Evolutionary conservation across 2,888 invertebrate species (phyloP), one percentile per base, ranked within the genome.

Genomic region (Belgica antarctica): DNA sequence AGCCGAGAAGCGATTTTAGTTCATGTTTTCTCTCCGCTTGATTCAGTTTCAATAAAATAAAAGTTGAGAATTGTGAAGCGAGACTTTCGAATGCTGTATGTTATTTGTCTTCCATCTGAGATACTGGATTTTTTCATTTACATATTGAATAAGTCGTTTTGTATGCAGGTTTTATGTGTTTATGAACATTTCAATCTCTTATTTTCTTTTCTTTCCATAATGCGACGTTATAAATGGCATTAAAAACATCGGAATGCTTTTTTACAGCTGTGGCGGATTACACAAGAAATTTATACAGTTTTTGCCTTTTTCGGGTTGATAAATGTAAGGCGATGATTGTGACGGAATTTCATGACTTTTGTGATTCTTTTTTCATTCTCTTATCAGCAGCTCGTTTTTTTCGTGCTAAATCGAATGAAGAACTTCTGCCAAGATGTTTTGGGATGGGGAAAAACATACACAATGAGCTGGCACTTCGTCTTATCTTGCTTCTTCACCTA

Each of bases 181-280:
- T 59, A 59, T 59, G 27, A 59, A 59, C 59, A 59, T 59, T 27
- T 59, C 59, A 59, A 59, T 59, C 59, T 24, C 27, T 7, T 27
- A 52, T 3, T 52, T 52, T 52, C 52, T n/a, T 41, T 31, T 41
- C 31, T 41, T 15, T 52, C 52, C 19, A 22, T 52, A 52, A 27
- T 59, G 59, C 27, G 59, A 59, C 25, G 27, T 59, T 27, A 27
- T 59, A 25, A 27, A 59, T 59, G 25, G 25, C 59, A 27, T 59
- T 59, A 52, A 52, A n/a, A 52, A 52, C 52, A 12, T 22, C 22
- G 52, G 22, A 52, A 52, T 52, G 17, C 22, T 52, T 52, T n/a
- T 52, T 19, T 22, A 52, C 52, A 52, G 52, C 52, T 52, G 34
- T 31, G 52, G 19, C 52, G 52, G 22, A 52, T 52, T 52, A 52